phyloP scores from a whole-genome alignment of 1,140 invertebrate genomes.

The Philotrypesis tridentata region DNA sequence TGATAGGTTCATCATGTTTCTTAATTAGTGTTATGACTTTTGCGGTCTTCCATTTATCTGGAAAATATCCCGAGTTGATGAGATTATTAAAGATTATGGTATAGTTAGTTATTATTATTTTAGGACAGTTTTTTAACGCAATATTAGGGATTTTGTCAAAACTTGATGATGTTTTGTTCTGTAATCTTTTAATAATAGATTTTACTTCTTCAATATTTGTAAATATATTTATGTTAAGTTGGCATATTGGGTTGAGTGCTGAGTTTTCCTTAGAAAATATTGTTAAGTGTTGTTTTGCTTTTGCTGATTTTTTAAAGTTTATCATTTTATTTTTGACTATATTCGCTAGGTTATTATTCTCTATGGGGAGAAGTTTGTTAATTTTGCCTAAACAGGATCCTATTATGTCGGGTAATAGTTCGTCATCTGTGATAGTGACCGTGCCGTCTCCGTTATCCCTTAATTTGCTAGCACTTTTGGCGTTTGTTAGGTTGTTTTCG shows the following conservation, averaged over 20 bases:
- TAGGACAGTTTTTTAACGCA: constrained; percentile 20
- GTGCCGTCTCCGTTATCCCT: too few relatives aligned
- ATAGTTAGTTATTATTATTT: constrained; percentile 13
- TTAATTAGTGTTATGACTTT: not conserved
- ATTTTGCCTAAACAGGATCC: constrained; percentile 5
- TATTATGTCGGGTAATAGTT: not conserved
- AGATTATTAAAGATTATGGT: constrained; percentile 46
- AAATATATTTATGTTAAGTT: not conserved
- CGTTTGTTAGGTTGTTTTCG: not conserved
- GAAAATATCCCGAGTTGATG: constrained; percentile 3
- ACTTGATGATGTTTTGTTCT: constrained; percentile 39
- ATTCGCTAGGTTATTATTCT: not conserved
- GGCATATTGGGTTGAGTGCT: not conserved
- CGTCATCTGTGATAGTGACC: not conserved
- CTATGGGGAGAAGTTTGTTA: not conserved
- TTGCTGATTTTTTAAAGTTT: not conserved
- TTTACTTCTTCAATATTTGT: not conserved
- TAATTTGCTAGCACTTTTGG: not conserved
- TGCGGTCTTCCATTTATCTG: not conserved
- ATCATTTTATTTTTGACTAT: not conserved
- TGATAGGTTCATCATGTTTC: not conserved
- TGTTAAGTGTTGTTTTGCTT: not conserved
- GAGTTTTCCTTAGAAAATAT: not conserved
- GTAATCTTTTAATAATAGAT: not conserved
- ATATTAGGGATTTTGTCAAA: constrained; percentile 41